Conservation (phyloP, 2,888 invertebrate species). For the Spisula subtruncata region DNA sequence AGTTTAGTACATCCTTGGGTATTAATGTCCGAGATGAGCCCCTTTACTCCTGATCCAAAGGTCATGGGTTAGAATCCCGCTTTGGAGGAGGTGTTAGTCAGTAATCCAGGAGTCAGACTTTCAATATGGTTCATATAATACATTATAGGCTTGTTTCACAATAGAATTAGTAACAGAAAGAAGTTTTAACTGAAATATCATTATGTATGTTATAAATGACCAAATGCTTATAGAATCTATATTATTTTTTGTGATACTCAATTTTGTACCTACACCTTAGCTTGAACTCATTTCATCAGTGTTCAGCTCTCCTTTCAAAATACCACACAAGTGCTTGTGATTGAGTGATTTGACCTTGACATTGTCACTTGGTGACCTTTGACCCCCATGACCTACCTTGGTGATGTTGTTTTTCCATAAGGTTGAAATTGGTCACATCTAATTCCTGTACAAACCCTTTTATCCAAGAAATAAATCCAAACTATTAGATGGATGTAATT, state of each 20-base stretch:
- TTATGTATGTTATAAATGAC: neutral
- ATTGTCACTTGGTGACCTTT: slow-evolving; percentile 67
- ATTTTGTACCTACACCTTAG: slow-evolving; percentile 37
- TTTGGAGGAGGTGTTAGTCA: no score
- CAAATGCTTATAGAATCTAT: neutral
- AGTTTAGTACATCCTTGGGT: no score
- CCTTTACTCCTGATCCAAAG: no score
- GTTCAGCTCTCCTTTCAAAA: slow-evolving; percentile 39
- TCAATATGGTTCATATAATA: no score
- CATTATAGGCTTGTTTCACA: no score
- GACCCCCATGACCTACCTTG: slow-evolving; percentile 65
- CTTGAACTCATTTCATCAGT: slow-evolving; percentile 51
- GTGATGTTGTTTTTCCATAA: slow-evolving; percentile 70
- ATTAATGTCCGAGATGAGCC: no score
- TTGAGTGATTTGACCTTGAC: slow-evolving; percentile 47
- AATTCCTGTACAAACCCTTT: slow-evolving; percentile 31
- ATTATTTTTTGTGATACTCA: slow-evolving; percentile 10
- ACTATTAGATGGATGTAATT: slow-evolving; percentile 30
- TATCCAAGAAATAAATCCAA: slow-evolving; percentile 21
- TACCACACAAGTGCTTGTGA: slow-evolving; percentile 44
- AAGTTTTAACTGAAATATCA: neutral
- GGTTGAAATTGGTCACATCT: slow-evolving; percentile 52
- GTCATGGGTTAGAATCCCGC: no score
- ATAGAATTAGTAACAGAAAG: neutral
- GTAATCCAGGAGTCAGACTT: no score